Evolutionary conservation across 2,888 invertebrate species (phyloP).

Genomic region (Watsonalla cultraria): DNA sequence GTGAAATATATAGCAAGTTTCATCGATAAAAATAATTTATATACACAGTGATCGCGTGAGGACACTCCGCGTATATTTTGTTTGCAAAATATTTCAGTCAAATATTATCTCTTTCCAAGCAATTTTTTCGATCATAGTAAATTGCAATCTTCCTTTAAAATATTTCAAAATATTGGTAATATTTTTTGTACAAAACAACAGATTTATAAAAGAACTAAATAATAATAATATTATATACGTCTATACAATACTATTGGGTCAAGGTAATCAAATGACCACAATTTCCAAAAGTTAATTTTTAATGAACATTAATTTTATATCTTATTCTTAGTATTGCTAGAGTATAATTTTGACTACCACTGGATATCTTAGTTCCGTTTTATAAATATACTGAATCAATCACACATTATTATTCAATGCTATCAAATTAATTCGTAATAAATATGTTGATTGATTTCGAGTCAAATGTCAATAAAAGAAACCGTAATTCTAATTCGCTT

Average conservation of each 20-base stretch:
- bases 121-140: too few relatives aligned
- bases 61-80: background rate
- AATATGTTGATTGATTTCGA: background rate
- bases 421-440: background rate
- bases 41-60: slow-evolving; percentile 4
- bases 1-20: slow-evolving; percentile 29
- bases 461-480: too few relatives aligned
- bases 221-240: background rate
- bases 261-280: background rate
- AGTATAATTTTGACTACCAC: too few relatives aligned
- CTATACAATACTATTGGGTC: background rate
- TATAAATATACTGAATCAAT: too few relatives aligned
- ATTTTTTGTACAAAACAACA: too few relatives aligned
- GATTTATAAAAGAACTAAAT: too few relatives aligned
- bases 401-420: background rate
- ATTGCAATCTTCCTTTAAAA: background rate
- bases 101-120: too few relatives aligned
- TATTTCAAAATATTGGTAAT: background rate
- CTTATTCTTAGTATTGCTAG: too few relatives aligned
- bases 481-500: too few relatives aligned
- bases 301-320: background rate
- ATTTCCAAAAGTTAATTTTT: background rate
- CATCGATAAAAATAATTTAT: slow-evolving; percentile 31
- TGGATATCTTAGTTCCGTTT: background rate
- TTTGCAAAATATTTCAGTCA: too few relatives aligned